These are phyloP conservation scores for Myrmecophaga tridactyla DNA, from an alignment of 2,113 vertebrate genomes.

Conservation along the genomic window DNA sequence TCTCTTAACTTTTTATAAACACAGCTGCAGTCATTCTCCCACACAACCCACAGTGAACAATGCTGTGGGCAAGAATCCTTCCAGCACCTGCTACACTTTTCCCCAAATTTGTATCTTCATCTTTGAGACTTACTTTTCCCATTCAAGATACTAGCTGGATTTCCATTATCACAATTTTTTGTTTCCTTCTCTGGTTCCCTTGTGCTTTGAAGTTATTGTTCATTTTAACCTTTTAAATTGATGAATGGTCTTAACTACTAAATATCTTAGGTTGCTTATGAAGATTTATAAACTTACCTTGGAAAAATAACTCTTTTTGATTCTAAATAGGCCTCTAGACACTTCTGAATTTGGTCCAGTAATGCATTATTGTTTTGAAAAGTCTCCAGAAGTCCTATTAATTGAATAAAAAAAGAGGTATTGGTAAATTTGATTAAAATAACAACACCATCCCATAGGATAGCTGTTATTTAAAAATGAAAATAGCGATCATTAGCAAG, in stretches of 20 bases:
- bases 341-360: constrained; percentile 92
- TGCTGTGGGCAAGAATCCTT: background rate
- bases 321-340: constrained; percentile 90
- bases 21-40: background rate
- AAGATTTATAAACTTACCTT: constrained; percentile 80
- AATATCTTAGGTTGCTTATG: background rate
- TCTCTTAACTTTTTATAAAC: background rate
- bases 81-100: background rate
- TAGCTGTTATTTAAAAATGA: too few relatives aligned
- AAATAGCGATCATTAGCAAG: too few relatives aligned
- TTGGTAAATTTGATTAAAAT: constrained; percentile 19
- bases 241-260: background rate
- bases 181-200: background rate
- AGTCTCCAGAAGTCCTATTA: constrained; percentile 87
- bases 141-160: background rate
- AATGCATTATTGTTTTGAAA: constrained; percentile 89
- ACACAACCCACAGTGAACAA: background rate
- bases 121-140: background rate
- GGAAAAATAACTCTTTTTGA: constrained; percentile 90
- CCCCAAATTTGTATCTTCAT: background rate
- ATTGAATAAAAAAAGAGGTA: constrained; percentile 18
- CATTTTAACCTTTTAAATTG: background rate
- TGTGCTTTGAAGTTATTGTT: background rate
- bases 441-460: background rate
- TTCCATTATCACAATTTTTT: background rate